These are phyloP conservation scores for Bostrychus sinensis DNA, from an alignment of 2,113 vertebrate genomes.

Conservation along the genomic window DNA sequence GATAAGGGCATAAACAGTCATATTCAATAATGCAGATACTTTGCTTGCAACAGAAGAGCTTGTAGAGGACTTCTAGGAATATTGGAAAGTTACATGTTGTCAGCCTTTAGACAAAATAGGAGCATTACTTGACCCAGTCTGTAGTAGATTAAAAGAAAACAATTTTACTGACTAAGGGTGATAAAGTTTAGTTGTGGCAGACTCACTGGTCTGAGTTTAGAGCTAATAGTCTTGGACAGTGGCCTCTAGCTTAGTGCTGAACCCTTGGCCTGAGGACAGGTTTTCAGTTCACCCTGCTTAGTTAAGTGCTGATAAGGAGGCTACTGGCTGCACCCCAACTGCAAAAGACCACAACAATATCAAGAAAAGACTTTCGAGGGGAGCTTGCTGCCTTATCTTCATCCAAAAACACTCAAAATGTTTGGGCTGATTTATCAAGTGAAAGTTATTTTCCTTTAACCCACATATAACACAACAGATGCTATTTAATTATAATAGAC, in stretches of 20 bases:
- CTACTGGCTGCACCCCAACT: constrained; percentile 52
- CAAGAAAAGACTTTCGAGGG: constrained; percentile 47
- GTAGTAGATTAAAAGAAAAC: not conserved
- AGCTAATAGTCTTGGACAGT: constrained; percentile 32
- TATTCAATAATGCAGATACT: no score
- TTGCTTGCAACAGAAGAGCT: no score
- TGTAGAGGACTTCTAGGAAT: no score
- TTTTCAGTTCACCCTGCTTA: constrained; percentile 46
- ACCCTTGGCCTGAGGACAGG: constrained; percentile 56
- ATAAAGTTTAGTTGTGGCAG: constrained; percentile 25
- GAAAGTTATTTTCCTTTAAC: not conserved
- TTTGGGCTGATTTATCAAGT: constrained; percentile 46
- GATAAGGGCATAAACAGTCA: no score
- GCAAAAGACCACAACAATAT: constrained; percentile 53
- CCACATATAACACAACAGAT: not conserved
- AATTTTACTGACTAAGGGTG: constrained; percentile 16
- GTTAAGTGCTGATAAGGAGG: constrained; percentile 71
- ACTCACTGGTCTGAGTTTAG: constrained; percentile 21
- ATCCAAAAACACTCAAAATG: constrained; percentile 45
- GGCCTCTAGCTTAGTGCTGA: constrained; percentile 43
- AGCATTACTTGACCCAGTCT: not conserved
- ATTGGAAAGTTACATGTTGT: no score
- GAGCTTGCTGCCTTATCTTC: constrained; percentile 35
- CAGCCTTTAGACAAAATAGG: no score
- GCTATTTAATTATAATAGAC: not conserved